Conservation (phyloP, 2,113 vertebrate genomes). For the Takifugu flavidus region DNA sequence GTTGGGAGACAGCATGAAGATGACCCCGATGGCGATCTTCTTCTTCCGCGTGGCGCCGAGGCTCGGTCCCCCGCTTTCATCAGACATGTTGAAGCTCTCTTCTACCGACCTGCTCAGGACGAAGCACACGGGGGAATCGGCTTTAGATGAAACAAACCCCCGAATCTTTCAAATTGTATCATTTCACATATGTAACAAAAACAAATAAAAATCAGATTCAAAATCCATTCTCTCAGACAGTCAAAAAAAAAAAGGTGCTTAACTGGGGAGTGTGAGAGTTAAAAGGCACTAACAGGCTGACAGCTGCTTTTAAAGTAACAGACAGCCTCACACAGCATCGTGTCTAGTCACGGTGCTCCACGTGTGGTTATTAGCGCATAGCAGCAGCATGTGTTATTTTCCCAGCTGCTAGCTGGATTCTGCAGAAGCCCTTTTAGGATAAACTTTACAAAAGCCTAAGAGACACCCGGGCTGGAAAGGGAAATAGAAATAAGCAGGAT, state of each 20-base stretch:
- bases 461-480: constrained; percentile 2
- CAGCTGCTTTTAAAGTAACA: constrained; percentile 40
- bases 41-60: constrained; percentile 91
- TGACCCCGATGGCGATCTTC: constrained; percentile 97
- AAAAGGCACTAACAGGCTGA: constrained; percentile 19
- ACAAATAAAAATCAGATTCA: too few relatives aligned
- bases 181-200: too few relatives aligned
- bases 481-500: neutral
- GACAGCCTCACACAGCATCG: constrained; percentile 18
- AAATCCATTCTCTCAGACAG: constrained; percentile 6
- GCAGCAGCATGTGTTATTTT: constrained; percentile 30
- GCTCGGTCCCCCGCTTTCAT: constrained; percentile 85
- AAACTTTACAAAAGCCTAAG: constrained; percentile 26
- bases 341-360: neutral
- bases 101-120: constrained; percentile 85
- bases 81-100: constrained; percentile 98
- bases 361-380: constrained; percentile 17
- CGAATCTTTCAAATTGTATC: too few relatives aligned
- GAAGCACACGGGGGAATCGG: neutral
- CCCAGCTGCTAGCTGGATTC: constrained; percentile 38
- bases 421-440: constrained; percentile 34
- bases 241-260: constrained; percentile 27
- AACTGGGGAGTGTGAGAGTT: constrained; percentile 18
- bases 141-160: too few relatives aligned
- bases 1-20: constrained; percentile 89